Evolutionary conservation across 2,797 vertebrate species (phyloP).

Genomic region (Hemitrygon akajei): DNA sequence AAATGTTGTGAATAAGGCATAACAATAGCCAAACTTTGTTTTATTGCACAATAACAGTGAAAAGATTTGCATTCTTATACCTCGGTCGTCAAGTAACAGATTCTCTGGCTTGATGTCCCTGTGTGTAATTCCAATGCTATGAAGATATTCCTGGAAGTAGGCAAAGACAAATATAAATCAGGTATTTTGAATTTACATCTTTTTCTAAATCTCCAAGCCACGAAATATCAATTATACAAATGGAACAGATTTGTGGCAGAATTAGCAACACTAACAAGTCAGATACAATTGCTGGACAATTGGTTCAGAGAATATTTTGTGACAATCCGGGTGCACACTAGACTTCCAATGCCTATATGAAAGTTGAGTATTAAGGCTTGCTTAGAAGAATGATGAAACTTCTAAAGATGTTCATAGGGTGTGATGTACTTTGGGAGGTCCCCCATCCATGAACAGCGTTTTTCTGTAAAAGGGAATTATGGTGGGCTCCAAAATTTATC

Average conservation of each 20-base stretch:
- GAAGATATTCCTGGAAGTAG: slow-evolving; percentile 76
- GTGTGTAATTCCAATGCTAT: slow-evolving; percentile 84
- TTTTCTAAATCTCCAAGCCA: not conserved
- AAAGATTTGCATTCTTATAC: slow-evolving; percentile 52
- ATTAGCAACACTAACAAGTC: not conserved
- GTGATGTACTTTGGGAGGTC: not conserved
- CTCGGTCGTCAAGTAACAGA: slow-evolving; percentile 84
- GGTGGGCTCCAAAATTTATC: not conserved
- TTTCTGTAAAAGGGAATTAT: too few species aligned
- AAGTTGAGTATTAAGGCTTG: not conserved
- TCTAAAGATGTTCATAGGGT: not conserved
- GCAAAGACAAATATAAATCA: not conserved
- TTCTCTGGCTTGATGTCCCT: slow-evolving; percentile 97
- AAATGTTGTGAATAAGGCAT: not conserved
- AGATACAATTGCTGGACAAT: not conserved
- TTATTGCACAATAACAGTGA: not conserved
- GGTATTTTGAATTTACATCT: not conserved
- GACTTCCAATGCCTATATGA: not conserved
- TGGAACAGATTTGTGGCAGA: not conserved
- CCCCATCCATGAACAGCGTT: too few species aligned
- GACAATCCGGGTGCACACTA: not conserved
- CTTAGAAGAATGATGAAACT: not conserved
- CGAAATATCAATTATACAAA: not conserved
- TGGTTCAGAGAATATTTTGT: not conserved
- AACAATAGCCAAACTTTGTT: not conserved